Conservation (phyloP, 2,888 invertebrate genomes). For the Tetranychus truncatus region DNA sequence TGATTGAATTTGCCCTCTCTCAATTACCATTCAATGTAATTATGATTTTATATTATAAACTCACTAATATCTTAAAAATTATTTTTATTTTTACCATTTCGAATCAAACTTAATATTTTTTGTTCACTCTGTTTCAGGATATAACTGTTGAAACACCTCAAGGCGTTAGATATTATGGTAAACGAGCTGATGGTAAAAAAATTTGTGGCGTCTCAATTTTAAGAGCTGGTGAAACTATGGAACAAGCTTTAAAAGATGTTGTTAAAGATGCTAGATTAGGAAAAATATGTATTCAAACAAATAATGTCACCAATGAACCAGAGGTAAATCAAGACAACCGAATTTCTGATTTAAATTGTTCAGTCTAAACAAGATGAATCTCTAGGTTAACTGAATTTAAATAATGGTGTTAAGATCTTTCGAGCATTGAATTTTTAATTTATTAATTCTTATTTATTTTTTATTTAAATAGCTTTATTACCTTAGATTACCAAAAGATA, state of each 20-base stretch:
- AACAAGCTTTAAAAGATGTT: conserved; percentile 91
- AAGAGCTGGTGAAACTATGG: conserved; percentile 97
- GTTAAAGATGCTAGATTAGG: conserved; percentile 94
- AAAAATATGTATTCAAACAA: conserved; percentile 96
- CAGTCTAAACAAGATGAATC: too few relatives aligned
- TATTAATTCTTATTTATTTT: not conserved
- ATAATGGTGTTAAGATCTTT: not conserved
- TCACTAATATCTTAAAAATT: too few relatives aligned
- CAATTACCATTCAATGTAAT: conserved; percentile 52
- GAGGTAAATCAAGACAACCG: too few relatives aligned
- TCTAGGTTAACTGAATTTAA: too few relatives aligned
- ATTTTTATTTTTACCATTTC: too few relatives aligned
- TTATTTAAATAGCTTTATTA: conserved; percentile 57
- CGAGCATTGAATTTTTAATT: conserved; percentile 35
- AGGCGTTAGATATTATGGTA: conserved; percentile 61
- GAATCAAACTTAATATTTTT: too few relatives aligned
- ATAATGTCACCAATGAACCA: conserved; percentile 83
- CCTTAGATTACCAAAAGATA: conserved; percentile 84
- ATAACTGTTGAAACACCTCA: conserved; percentile 74
- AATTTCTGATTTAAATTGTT: too few relatives aligned
- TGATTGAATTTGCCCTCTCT: conserved; percentile 86
- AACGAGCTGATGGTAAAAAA: conserved; percentile 44
- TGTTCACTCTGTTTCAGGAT: conserved; percentile 32
- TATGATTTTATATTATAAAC: too few relatives aligned
- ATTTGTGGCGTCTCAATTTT: conserved; percentile 95